phyloP scores from a whole-genome alignment of 2,113 vertebrate species.

The Syrrhaptes paradoxus region DNA sequence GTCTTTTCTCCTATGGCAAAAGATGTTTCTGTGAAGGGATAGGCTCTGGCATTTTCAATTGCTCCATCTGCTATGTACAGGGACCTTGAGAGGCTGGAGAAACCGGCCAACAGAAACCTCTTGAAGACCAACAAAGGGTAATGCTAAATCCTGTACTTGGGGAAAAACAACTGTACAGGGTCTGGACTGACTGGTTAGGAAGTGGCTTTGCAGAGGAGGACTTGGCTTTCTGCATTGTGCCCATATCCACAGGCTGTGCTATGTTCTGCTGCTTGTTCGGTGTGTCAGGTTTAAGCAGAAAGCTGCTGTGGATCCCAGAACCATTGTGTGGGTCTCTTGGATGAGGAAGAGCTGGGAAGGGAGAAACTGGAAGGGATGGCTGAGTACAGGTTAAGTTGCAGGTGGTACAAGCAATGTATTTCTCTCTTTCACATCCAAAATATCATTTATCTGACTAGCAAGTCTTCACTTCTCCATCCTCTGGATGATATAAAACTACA shows the following conservation, averaged over 20 bases:
- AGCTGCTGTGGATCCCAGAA: not conserved
- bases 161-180: not conserved
- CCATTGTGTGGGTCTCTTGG: not conserved
- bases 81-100: not conserved
- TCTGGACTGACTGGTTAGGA: not conserved
- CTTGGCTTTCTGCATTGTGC: not conserved
- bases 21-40: not conserved
- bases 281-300: not conserved
- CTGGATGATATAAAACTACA: not conserved
- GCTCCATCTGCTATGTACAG: not conserved
- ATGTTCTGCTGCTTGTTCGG: not conserved
- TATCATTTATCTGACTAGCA: not conserved
- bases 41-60: not conserved
- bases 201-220: not conserved
- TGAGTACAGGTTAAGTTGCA: not conserved
- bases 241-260: not conserved
- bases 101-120: not conserved
- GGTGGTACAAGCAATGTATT: not conserved
- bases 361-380: not conserved
- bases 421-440: not conserved
- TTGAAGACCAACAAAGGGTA: not conserved
- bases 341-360: not conserved
- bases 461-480: not conserved
- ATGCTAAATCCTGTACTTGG: not conserved
- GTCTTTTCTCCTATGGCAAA: not conserved